Conservation (phyloP, 2,113 vertebrate genomes). For the Pollachius pollachius region DNA sequence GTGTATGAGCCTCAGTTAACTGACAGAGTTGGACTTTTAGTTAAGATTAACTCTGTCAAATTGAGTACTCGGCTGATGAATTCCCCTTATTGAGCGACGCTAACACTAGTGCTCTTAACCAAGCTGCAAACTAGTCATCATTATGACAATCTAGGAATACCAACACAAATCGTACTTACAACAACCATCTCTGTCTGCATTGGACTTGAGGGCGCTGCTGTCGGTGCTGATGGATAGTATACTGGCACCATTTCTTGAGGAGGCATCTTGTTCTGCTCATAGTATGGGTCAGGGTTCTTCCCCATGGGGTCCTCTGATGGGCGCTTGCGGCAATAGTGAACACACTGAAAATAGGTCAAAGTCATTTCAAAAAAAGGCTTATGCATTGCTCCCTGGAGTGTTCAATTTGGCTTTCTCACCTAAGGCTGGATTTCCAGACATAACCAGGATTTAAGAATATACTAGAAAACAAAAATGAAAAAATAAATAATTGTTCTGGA, state of each 20-base stretch:
- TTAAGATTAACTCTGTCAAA: too few species aligned
- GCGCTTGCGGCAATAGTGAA: slow-evolving; percentile 43
- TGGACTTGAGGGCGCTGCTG: background rate
- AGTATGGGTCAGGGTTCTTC: slow-evolving; percentile 9
- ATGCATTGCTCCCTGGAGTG: background rate
- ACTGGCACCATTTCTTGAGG: slow-evolving; percentile 6
- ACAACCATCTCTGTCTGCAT: background rate
- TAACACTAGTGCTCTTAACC: too few species aligned
- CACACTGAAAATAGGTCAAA: slow-evolving; percentile 35
- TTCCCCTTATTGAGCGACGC: too few species aligned
- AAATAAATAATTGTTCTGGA: background rate
- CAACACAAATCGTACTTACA: slow-evolving; percentile 13
- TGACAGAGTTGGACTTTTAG: too few species aligned
- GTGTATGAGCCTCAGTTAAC: too few species aligned
- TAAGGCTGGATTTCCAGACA: background rate
- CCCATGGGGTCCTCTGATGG: slow-evolving; percentile 16
- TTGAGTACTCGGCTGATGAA: too few species aligned
- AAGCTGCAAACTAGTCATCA: too few species aligned
- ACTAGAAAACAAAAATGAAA: background rate
- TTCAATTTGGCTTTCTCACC: too few species aligned
- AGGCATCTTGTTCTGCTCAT: background rate
- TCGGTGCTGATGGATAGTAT: slow-evolving; percentile 13
- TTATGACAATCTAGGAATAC: too few species aligned
- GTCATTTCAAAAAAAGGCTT: background rate
- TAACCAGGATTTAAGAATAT: background rate